phyloP scores from a whole-genome alignment of 2,797 vertebrate genomes.

The Avahi laniger region DNA sequence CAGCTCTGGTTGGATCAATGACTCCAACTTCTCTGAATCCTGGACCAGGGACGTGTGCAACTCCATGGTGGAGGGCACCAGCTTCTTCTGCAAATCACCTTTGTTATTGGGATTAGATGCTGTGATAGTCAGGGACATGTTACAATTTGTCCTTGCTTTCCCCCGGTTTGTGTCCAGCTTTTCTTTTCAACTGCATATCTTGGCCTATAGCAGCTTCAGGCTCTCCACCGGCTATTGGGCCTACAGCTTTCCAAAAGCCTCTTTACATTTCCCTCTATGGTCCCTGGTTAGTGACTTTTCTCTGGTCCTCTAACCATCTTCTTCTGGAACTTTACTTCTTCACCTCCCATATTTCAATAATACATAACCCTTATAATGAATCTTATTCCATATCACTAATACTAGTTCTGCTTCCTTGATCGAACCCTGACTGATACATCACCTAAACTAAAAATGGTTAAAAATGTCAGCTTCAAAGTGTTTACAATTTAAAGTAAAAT shows the following conservation, averaged over 20 bases:
- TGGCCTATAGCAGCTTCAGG: background rate
- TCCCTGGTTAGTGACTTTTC: background rate
- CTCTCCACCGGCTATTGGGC: background rate
- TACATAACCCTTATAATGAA: background rate
- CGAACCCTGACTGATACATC: background rate
- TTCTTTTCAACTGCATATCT: background rate
- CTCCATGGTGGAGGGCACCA: background rate
- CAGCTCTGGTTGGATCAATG: too few species aligned
- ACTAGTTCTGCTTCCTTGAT: background rate
- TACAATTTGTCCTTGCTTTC: background rate
- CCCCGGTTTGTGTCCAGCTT: background rate
- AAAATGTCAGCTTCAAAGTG: background rate
- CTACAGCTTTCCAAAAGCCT: background rate
- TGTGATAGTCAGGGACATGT: background rate
- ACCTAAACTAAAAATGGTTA: background rate
- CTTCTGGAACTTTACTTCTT: background rate
- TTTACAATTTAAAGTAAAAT: background rate
- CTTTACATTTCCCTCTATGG: background rate
- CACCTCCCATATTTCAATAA: too few species aligned
- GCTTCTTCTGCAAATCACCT: background rate
- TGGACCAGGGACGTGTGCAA: background rate
- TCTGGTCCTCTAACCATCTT: background rate
- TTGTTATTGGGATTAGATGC: background rate
- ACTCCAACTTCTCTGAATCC: background rate
- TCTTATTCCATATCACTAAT: background rate